Evolutionary conservation across 2,888 invertebrate species (phyloP).

Genomic region (Carterocephalus palaemon): DNA sequence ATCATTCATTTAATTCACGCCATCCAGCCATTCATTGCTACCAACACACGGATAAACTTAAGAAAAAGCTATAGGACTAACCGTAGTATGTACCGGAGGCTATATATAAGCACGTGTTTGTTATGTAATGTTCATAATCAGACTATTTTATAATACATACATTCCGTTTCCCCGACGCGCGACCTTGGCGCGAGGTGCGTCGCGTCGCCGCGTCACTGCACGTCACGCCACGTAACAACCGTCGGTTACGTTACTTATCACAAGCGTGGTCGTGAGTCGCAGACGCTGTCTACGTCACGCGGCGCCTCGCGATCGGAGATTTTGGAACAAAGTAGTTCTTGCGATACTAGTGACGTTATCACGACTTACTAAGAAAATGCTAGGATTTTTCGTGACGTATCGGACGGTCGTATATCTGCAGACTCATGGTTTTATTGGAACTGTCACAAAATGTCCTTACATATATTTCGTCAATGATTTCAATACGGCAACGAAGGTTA

Average conservation of each 20-base stretch:
- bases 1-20: no score
- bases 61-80: no score
- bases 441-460: no score
- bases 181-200: conserved; percentile 46
- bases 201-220: conserved; percentile 33
- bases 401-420: no score
- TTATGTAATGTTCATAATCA: conserved; percentile 50
- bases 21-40: no score
- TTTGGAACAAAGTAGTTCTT: conserved; percentile 30
- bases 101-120: conserved; percentile 16
- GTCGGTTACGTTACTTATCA: conserved; percentile 35
- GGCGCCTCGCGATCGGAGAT: conserved; percentile 30
- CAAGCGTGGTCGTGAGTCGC: no score
- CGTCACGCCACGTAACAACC: conserved; percentile 35
- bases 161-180: conserved; percentile 38
- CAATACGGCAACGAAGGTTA: no score
- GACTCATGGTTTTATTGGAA: no score
- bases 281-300: conserved; percentile 26
- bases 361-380: conserved; percentile 34
- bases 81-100: no score
- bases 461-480: no score
- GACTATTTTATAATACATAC: conserved; percentile 45
- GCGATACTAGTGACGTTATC: conserved; percentile 29
- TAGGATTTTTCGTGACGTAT: conserved; percentile 19
- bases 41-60: no score